Conservation (phyloP, 2,888 invertebrate genomes). For the Mayetiola destructor region DNA sequence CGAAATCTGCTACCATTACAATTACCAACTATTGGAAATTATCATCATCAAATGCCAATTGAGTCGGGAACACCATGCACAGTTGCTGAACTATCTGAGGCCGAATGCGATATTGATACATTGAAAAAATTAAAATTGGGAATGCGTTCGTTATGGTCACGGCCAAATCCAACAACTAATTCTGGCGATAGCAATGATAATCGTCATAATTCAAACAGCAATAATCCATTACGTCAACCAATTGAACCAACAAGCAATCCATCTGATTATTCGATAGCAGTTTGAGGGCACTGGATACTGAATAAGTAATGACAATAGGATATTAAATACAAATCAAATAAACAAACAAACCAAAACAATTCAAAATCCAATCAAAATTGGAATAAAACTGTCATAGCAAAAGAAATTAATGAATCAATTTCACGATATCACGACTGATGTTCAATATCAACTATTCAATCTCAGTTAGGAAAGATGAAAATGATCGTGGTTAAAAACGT, state of each 20-base stretch:
- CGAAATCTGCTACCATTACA: slow-evolving; percentile 50
- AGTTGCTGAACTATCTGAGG: slow-evolving; percentile 50
- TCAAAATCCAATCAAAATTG: background rate
- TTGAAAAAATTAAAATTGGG: slow-evolving; percentile 57
- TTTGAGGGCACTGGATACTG: slow-evolving; percentile 35
- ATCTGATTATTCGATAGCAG: slow-evolving; percentile 60
- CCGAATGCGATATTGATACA: slow-evolving; percentile 59
- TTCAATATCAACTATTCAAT: background rate
- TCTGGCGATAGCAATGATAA: slow-evolving; percentile 20
- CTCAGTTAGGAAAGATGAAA: background rate
- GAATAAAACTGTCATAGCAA: background rate
- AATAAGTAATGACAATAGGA: background rate
- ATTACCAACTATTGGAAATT: slow-evolving; percentile 28
- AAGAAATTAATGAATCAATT: background rate
- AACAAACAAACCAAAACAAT: background rate
- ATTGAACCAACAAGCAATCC: slow-evolving; percentile 36
- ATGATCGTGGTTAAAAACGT: background rate
- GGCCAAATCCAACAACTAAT: slow-evolving; percentile 36
- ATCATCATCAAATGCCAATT: slow-evolving; percentile 27
- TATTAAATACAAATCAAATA: background rate
- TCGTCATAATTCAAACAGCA: slow-evolving; percentile 30
- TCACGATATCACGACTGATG: background rate
- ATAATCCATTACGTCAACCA: background rate
- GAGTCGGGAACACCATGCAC: slow-evolving; percentile 25
- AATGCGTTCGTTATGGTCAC: slow-evolving; percentile 52